Evolutionary conservation across 92 coral and sea anemone genomes (phyloP).

Genomic region (Siderastrea siderea): DNA sequence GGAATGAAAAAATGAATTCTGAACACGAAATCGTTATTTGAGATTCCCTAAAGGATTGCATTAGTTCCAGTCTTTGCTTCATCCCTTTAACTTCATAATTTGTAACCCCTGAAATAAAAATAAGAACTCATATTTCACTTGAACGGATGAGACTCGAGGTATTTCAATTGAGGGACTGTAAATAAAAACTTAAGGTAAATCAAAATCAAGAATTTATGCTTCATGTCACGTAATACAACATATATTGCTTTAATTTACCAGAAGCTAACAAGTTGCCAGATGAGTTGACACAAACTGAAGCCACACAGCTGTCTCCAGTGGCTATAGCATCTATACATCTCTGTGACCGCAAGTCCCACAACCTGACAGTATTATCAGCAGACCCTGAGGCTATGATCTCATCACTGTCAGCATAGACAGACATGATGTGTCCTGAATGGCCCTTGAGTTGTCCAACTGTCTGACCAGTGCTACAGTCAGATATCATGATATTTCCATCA

Average conservation of each 20-base stretch:
- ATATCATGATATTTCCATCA: constrained; percentile 87
- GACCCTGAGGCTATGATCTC: constrained; percentile 98
- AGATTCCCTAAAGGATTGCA: no score
- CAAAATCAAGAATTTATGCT: no score
- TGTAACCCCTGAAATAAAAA: no score
- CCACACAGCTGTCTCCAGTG: constrained; percentile 94
- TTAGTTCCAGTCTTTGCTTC: no score
- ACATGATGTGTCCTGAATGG: constrained; percentile 92
- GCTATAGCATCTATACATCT: constrained; percentile 94
- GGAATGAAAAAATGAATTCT: no score
- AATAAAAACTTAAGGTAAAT: no score
- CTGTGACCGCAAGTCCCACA: constrained; percentile 97
- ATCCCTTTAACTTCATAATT: no score
- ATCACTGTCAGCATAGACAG: constrained; percentile 92
- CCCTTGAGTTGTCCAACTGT: constrained; percentile 90
- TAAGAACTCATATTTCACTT: no score
- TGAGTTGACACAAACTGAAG: constrained; percentile 91
- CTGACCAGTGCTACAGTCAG: constrained; percentile 95
- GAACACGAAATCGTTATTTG: no score
- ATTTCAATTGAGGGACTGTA: no score
- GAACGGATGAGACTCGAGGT: no score
- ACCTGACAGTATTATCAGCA: constrained; percentile 93
- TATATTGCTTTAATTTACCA: constrained; percentile 53
- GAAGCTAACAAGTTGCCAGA: constrained; percentile 86
- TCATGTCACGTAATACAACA: background rate